Conservation (phyloP, 1,140 invertebrate genomes). For the Musca vetustissima region DNA sequence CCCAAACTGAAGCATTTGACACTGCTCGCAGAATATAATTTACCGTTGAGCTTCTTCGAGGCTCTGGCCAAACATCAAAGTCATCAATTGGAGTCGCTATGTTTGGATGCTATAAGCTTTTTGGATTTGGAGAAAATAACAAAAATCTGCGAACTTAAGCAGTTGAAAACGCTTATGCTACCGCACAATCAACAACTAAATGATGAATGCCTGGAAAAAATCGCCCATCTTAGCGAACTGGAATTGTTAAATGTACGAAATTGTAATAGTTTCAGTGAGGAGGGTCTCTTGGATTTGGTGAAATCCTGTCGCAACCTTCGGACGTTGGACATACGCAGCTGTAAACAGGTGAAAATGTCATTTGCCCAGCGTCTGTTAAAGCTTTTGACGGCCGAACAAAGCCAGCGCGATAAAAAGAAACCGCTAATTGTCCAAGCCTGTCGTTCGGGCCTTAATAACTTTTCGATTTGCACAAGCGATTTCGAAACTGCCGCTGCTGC, state of each 20-base stretch:
- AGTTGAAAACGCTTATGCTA: not conserved
- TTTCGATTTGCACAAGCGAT: not conserved
- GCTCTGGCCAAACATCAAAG: conserved; percentile 26
- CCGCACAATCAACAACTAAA: not conserved
- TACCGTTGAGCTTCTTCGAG: conserved; percentile 11
- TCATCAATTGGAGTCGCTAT: conserved; percentile 29
- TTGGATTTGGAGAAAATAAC: not conserved
- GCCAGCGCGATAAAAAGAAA: not conserved
- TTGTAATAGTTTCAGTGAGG: not conserved
- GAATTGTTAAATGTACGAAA: not conserved
- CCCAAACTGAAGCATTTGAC: no score
- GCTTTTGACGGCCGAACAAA: not conserved
- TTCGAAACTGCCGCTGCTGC: not conserved
- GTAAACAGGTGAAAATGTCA: not conserved
- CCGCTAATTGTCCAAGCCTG: not conserved
- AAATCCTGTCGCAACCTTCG: not conserved
- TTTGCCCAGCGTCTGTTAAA: not conserved
- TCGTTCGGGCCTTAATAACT: not conserved
- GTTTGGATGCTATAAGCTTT: conserved; percentile 18
- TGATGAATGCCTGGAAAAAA: not conserved
- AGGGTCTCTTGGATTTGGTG: not conserved
- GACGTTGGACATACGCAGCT: not conserved
- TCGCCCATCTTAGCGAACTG: not conserved
- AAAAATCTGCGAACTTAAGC: not conserved
- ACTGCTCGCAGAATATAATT: no score